These are phyloP conservation scores for Octomys mimax DNA, from an alignment of 2,797 vertebrate species.

Conservation along the genomic window DNA sequence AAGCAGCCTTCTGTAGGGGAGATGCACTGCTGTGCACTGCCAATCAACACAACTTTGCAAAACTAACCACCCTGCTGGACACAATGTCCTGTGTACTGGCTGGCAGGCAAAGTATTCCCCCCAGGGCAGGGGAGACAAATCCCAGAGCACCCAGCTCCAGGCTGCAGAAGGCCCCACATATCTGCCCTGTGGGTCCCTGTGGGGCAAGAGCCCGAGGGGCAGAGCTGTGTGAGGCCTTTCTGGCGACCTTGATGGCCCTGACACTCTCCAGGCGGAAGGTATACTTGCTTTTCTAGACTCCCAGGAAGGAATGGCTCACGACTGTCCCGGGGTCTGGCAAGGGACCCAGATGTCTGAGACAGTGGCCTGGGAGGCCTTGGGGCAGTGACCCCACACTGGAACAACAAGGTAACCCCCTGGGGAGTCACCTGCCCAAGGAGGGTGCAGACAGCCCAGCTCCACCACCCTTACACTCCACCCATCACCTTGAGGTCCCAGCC, in stretches of 20 bases:
- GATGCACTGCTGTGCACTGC: neutral
- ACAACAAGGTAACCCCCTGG: neutral
- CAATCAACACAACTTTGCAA: neutral
- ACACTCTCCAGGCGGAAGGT: neutral
- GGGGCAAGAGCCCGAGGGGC: neutral
- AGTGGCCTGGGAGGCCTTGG: neutral
- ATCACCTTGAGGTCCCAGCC: neutral
- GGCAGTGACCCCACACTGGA: neutral
- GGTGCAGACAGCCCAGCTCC: neutral
- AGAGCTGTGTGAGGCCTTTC: neutral
- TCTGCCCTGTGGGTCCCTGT: rapidly evolving
- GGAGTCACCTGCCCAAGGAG: neutral
- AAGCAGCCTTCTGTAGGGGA: neutral
- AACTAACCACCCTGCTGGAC: neutral
- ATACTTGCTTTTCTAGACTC: neutral
- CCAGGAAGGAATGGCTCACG: neutral
- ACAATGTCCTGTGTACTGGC: neutral
- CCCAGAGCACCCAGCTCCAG: neutral
- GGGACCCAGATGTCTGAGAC: neutral
- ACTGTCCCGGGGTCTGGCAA: neutral
- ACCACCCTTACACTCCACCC: rapidly evolving
- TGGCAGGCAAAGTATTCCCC: neutral
- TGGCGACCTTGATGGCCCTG: neutral
- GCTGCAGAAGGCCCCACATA: neutral
- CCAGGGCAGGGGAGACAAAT: neutral